Conservation (phyloP, 2,113 vertebrate species). For the Leptobrachium ailaonicum region DNA sequence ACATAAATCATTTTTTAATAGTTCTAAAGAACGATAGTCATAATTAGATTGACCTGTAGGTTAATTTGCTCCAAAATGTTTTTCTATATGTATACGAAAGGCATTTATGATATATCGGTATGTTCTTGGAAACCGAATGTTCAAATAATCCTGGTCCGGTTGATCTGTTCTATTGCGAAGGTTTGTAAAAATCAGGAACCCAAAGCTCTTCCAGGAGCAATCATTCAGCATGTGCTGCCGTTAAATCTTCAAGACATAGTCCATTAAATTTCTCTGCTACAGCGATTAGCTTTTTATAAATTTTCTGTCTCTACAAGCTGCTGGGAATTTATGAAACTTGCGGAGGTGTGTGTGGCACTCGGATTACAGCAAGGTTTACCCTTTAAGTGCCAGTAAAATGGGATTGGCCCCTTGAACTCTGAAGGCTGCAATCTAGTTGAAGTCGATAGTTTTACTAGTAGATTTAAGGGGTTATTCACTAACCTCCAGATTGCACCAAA, state of each 20-base stretch:
- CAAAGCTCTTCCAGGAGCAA: constrained; percentile 8
- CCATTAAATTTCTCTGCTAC: constrained; percentile 27
- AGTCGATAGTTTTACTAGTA: too few species aligned
- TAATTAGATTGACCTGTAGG: constrained; percentile 44
- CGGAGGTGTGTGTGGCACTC: neutral
- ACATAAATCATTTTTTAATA: constrained; percentile 21
- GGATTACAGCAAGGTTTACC: too few species aligned
- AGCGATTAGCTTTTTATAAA: neutral
- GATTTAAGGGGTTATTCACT: too few species aligned
- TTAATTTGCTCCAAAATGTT: constrained; percentile 31
- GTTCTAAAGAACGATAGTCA: constrained; percentile 16
- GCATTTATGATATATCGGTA: constrained; percentile 38
- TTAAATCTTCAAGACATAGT: constrained; percentile 17
- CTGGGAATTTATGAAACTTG: neutral
- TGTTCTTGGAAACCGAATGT: constrained; percentile 7
- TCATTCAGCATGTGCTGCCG: constrained; percentile 5
- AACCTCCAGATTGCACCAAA: too few species aligned
- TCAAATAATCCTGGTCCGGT: constrained; percentile 21
- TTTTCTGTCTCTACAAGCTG: neutral
- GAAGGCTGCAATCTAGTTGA: too few species aligned
- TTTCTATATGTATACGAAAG: constrained; percentile 27
- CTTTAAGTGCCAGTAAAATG: too few species aligned
- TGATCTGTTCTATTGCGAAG: constrained; percentile 1
- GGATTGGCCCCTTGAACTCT: too few species aligned
- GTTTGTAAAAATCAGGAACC: constrained; percentile 13